Evolutionary conservation across 1,140 invertebrate species (phyloP).

Genomic region (Teleopsis dalmanni): DNA sequence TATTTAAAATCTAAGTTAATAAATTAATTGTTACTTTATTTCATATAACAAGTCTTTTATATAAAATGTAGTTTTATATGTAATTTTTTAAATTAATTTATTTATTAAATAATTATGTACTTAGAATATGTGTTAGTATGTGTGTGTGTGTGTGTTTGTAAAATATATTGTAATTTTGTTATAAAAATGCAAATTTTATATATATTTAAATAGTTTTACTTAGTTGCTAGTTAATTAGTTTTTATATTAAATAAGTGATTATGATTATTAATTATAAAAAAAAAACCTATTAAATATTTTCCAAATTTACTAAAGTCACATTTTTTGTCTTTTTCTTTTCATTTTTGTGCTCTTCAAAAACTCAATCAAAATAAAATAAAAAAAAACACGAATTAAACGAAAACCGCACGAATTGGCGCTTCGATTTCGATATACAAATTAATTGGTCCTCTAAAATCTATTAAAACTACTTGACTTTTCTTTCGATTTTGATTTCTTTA

Average conservation of each 20-base stretch:
- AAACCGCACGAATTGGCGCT: slow-evolving; percentile 27
- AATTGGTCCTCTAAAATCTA: slow-evolving; percentile 13
- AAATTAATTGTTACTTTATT: too few species aligned
- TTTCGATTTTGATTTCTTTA: not conserved
- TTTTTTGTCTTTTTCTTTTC: slow-evolving; percentile 39
- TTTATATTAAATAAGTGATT: too few species aligned
- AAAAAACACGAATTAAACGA: slow-evolving; percentile 28
- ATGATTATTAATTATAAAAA: not conserved
- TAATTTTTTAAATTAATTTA: too few species aligned
- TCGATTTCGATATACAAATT: slow-evolving; percentile 19
- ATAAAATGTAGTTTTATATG: too few species aligned
- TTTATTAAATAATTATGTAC: too few species aligned
- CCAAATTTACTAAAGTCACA: slow-evolving; percentile 41
- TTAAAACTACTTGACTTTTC: not conserved
- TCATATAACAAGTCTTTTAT: too few species aligned
- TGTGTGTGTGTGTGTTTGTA: too few species aligned
- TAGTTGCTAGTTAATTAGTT: too few species aligned
- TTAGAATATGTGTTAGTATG: too few species aligned
- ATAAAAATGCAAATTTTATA: too few species aligned
- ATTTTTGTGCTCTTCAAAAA: slow-evolving; percentile 41
- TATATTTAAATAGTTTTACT: too few species aligned
- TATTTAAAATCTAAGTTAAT: not conserved
- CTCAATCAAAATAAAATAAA: slow-evolving; percentile 23
- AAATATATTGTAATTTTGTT: too few species aligned
- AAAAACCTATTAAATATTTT: not conserved